Evolutionary conservation across 2,888 invertebrate species (phyloP).

Genomic region (Eumacrocentrus americanus): DNA sequence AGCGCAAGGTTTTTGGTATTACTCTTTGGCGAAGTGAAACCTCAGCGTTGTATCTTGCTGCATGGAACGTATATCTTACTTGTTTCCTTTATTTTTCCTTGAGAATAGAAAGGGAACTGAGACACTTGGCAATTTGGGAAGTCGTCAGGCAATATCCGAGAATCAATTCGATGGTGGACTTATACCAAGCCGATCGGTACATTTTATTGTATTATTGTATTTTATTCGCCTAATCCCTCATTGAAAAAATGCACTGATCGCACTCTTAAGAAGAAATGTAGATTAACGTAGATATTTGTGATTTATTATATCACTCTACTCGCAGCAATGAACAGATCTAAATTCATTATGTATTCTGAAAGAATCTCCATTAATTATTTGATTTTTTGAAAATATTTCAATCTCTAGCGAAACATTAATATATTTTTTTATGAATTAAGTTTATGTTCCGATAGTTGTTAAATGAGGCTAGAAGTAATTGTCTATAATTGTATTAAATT

Average conservation of each 20-base stretch:
- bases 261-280: no score
- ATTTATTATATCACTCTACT: no score
- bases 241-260: no score
- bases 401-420: no score
- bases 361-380: no score
- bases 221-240: no score
- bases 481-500: background rate
- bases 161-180: background rate
- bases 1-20: conserved; percentile 11
- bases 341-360: no score
- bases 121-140: background rate
- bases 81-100: conserved; percentile 11
- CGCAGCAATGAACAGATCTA: no score
- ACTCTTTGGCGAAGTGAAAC: conserved; percentile 23
- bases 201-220: background rate
- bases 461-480: background rate
- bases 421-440: background rate
- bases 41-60: conserved; percentile 20
- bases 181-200: background rate
- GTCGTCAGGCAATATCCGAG: background rate
- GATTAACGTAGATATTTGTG: no score
- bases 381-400: no score
- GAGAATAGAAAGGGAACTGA: background rate
- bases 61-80: background rate
- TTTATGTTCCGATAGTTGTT: background rate